These are phyloP conservation scores for Coelopa pilipes DNA, from an alignment of 2,888 invertebrate species.

Conservation along the genomic window DNA sequence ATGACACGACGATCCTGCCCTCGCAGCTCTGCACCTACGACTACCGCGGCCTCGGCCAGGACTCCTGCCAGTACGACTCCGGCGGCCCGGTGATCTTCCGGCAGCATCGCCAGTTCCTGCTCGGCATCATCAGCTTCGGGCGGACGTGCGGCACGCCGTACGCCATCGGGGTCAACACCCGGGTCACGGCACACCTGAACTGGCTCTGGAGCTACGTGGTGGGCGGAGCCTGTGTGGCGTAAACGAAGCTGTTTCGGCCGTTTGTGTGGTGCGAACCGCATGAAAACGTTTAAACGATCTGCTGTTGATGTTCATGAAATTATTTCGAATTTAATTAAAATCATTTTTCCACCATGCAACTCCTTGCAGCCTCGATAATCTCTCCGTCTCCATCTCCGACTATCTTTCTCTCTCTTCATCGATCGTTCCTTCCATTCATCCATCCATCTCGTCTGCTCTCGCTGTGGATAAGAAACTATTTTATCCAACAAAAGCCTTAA, in stretches of 20 bases:
- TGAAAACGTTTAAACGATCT: not conserved
- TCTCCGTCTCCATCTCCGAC: not conserved
- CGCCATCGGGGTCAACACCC: slow-evolving; percentile 70
- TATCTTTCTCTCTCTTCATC: not conserved
- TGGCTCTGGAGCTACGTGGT: slow-evolving; percentile 68
- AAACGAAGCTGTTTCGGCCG: not conserved
- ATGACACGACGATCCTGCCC: slow-evolving; percentile 41
- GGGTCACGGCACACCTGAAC: slow-evolving; percentile 69
- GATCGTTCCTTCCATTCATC: not conserved
- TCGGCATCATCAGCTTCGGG: slow-evolving; percentile 71
- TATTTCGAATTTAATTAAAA: too few relatives aligned
- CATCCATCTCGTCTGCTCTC: not conserved
- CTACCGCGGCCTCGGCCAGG: slow-evolving; percentile 56
- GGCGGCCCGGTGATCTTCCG: slow-evolving; percentile 70
- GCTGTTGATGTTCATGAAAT: not conserved
- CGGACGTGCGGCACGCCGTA: slow-evolving; percentile 66
- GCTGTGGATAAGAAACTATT: slow-evolving; percentile 24
- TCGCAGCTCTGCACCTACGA: slow-evolving; percentile 58
- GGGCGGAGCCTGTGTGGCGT: slow-evolving; percentile 50
- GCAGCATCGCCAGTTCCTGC: slow-evolving; percentile 63
- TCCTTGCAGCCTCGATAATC: not conserved
- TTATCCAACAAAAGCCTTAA: slow-evolving; percentile 52
- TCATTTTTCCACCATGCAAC: too few relatives aligned
- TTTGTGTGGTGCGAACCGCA: not conserved
- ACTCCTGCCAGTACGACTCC: slow-evolving; percentile 69